These are phyloP conservation scores for Eupeodes luniger DNA, from an alignment of 2,888 invertebrate genomes.

Conservation along the genomic window DNA sequence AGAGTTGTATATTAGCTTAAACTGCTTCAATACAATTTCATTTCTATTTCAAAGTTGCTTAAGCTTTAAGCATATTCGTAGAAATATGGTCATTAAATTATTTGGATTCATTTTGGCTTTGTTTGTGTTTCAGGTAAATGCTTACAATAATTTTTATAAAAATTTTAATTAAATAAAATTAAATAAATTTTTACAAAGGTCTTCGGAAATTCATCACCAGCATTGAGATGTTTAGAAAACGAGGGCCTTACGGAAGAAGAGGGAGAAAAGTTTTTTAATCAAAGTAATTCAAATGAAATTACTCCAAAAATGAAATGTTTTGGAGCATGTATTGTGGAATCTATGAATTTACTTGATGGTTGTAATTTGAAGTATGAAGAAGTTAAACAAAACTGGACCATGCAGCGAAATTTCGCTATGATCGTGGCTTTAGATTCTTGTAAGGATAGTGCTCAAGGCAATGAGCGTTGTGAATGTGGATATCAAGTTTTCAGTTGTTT, in stretches of 20 bases:
- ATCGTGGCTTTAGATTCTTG: neutral
- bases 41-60: neutral
- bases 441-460: neutral
- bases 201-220: too few species aligned
- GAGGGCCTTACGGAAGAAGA: neutral
- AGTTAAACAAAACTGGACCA: neutral
- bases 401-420: neutral
- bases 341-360: neutral
- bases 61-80: neutral
- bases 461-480: neutral
- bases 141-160: too few species aligned
- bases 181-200: too few species aligned
- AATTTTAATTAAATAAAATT: too few species aligned
- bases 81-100: neutral
- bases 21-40: neutral
- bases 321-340: neutral
- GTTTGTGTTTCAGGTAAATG: neutral
- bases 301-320: neutral
- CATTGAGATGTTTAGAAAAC: neutral
- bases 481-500: neutral
- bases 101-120: neutral
- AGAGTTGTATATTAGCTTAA: neutral
- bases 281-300: neutral
- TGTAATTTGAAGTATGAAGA: conserved; percentile 6
- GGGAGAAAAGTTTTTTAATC: neutral